Base-by-base conservation (phyloP, 35 echinoderm and acorn worm genomes). In the Eucidaris tribuloides region DNA sequence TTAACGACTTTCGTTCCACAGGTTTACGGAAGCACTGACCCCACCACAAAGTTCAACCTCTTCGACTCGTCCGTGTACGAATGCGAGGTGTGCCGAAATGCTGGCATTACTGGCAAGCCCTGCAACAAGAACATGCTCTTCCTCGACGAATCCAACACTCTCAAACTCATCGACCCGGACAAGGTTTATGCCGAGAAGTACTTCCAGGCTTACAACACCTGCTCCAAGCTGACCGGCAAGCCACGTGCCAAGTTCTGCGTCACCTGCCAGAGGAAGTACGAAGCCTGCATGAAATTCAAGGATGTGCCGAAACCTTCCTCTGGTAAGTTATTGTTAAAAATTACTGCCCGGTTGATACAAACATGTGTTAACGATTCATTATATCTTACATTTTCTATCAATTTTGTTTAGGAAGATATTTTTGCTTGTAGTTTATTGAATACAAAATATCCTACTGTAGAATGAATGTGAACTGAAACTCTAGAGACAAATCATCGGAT, bases 161-260 rank as follows among this genome's bases (percentile, higher is more conserved):
- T 93, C 41, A 79, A 87, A 15, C 60, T 79, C 30, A 62, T 89
- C 40, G 66, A 72, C 19, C 62, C 58, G 0, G 45, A 84, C 48
- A 93, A 87, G 83, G 58, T 83, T 14, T 79, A 41, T 60, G 66
- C 41, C 14, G 49, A 83, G 29, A 50, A 82, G 6, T 91, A 80
- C 93, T 86, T 84, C 77, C 37, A 31, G 4, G 58, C 57, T 15
- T 88, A 71, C 76, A 77, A 87, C 3, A 81, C 68, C 37, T 78
- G 80, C 62, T 25, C 64, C 13, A 61, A 32, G 22, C 65, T 99
- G 63, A 31, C 36, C 28, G 83, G 86, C 44, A 93, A 99, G 71
- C 90, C 96, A 19, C 59, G 82, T 37, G 90, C 83, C 80, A 87
- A 84, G 64, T 81, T 93, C 79, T 99, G 96, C 60, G 91, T 93